A percentile compares a stretch with the other conserved stretches of the same genome.
Evolutionary conservation across 2,888 invertebrate species (phyloP).

Genomic region (Alentia gelatinosa): DNA sequence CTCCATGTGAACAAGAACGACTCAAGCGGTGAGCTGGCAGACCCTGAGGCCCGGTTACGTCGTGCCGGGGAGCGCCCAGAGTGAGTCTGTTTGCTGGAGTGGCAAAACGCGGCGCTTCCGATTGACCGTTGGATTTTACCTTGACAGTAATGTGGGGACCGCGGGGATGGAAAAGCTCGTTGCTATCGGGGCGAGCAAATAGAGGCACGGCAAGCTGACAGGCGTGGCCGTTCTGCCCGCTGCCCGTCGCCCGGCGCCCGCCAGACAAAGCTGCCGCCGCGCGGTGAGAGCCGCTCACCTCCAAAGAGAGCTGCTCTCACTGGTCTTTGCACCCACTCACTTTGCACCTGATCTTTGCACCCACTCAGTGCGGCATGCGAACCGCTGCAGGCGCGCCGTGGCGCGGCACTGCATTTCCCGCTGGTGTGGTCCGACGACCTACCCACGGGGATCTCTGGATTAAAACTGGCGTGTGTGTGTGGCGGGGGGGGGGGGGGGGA

Average conservation of each 20-base stretch:
- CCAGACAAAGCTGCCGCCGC: neutral
- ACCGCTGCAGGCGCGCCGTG: neutral
- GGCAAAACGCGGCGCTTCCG: neutral
- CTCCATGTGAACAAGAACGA: too few relatives aligned
- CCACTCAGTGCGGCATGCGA: neutral
- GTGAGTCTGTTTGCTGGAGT: neutral
- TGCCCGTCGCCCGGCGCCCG: too few relatives aligned
- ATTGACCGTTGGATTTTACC: neutral
- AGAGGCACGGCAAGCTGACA: neutral
- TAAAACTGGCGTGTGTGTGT: too few relatives aligned
- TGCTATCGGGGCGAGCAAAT: conserved; percentile 1
- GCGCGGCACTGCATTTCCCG: too few relatives aligned
- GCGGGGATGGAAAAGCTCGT: neutral
- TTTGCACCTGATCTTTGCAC: conserved; percentile 1
- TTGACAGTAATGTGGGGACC: neutral
- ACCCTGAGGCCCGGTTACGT: too few relatives aligned
- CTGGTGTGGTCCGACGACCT: too few relatives aligned
- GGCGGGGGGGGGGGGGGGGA: too few relatives aligned
- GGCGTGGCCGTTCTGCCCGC: too few relatives aligned
- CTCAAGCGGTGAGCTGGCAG: too few relatives aligned
- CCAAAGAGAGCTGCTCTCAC: neutral
- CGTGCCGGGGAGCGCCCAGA: too few relatives aligned
- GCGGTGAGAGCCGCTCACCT: neutral
- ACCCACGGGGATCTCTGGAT: too few relatives aligned
- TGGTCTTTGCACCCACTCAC: neutral